These are phyloP conservation scores for Cyanistes caeruleus DNA, from an alignment of 2,113 vertebrate genomes.

Conservation along the genomic window DNA sequence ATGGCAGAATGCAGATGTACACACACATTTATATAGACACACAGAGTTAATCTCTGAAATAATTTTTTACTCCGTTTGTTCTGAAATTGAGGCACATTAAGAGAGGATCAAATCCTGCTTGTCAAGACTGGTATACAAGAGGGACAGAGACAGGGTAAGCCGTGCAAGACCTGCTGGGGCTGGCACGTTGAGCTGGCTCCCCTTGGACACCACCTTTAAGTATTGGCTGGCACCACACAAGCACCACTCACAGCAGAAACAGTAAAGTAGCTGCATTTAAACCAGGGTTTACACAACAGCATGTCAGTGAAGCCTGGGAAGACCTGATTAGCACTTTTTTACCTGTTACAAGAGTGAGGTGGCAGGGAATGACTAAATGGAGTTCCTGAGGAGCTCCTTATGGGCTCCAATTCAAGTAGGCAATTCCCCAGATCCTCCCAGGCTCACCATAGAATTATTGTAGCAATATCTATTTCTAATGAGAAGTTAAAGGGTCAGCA, in stretches of 20 bases:
- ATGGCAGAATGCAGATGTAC: not conserved
- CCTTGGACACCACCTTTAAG: not conserved
- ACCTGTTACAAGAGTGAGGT: not conserved
- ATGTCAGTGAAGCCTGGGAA: not conserved
- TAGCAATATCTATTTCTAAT: not conserved
- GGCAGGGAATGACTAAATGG: not conserved
- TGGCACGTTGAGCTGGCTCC: fast-evolving
- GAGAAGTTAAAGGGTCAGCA: not conserved
- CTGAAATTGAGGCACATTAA: not conserved
- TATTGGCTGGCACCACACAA: fast-evolving
- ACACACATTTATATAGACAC: fast-evolving
- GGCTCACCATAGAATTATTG: not conserved
- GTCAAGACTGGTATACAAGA: not conserved
- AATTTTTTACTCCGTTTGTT: not conserved
- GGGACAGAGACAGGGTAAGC: not conserved
- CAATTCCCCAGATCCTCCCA: not conserved
- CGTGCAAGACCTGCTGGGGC: not conserved
- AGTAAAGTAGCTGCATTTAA: not conserved
- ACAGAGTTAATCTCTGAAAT: not conserved
- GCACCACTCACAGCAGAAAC: not conserved
- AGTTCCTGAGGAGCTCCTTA: not conserved
- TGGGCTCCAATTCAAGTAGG: not conserved
- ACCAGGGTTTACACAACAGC: not conserved
- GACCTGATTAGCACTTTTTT: not conserved
- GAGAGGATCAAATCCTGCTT: not conserved